Percentiles rank a stretch among this genome's conserved stretches.
Conservation (phyloP, 2,113 vertebrate species). For the Macaca nemestrina region DNA sequence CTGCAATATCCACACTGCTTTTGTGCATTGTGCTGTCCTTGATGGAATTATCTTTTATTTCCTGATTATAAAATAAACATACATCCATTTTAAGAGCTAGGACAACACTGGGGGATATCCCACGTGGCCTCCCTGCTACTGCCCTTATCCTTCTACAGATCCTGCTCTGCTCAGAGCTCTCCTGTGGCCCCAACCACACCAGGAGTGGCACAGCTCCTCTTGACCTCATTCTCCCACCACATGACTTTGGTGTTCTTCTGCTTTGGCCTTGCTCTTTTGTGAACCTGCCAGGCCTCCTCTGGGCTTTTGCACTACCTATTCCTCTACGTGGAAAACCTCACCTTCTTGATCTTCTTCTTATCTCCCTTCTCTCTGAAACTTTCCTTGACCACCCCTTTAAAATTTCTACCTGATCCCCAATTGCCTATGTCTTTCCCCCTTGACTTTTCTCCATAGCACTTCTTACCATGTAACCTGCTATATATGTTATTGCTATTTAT, state of each 20-base stretch:
- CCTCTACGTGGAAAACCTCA: neutral
- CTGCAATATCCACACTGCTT: rapidly evolving
- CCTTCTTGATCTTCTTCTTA: neutral
- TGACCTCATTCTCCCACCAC: rapidly evolving
- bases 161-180: neutral
- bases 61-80: neutral
- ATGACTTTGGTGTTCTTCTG: neutral
- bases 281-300: neutral
- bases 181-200: rapidly evolving
- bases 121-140: neutral
- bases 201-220: neutral
- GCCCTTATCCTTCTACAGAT: rapidly evolving
- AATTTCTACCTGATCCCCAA: neutral
- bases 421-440: neutral
- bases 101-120: no score
- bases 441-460: neutral
- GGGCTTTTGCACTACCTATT: neutral
- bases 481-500: neutral
- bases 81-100: neutral
- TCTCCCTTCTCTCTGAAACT: neutral
- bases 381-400: neutral
- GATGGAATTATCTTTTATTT: neutral
- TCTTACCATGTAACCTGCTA: rapidly evolving
- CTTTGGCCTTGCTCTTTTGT: neutral
- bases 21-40: neutral